Percentiles rank a stretch among this genome's conserved stretches.
These are phyloP conservation scores for Lamellibrachia satsuma DNA, from an alignment of 2,888 invertebrate species.

Conservation along the genomic window DNA sequence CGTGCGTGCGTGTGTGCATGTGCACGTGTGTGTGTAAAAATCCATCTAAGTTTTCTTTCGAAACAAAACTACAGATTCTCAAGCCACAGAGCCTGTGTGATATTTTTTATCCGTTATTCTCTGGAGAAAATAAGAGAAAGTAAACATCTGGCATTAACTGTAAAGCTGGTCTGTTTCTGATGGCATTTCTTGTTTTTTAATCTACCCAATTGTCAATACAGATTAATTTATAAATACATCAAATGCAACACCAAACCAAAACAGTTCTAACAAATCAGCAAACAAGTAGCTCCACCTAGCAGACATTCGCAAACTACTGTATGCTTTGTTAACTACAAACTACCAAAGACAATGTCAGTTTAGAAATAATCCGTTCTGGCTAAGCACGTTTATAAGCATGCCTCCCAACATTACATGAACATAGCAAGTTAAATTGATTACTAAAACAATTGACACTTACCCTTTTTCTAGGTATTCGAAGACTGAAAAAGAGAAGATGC, in stretches of 20 bases:
- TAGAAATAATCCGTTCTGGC: too few relatives aligned
- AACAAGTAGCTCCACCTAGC: too few relatives aligned
- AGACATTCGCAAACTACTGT: background rate
- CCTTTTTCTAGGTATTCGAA: conserved; percentile 94
- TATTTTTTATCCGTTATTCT: too few relatives aligned
- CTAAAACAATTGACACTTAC: conserved; percentile 67
- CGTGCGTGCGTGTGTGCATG: too few relatives aligned
- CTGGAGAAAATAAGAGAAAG: too few relatives aligned
- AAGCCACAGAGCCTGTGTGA: too few relatives aligned
- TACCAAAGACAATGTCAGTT: too few relatives aligned
- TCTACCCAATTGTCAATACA: background rate
- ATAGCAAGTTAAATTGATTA: background rate
- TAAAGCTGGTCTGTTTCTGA: too few relatives aligned
- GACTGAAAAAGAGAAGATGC: conserved; percentile 69
- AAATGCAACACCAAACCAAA: background rate
- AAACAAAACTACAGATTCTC: background rate
- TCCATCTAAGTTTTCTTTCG: background rate
- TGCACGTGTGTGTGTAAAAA: background rate
- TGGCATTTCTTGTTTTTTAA: background rate
- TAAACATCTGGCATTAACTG: too few relatives aligned
- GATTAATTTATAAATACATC: background rate
- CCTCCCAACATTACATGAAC: background rate
- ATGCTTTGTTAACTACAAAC: background rate
- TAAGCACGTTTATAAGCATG: too few relatives aligned
- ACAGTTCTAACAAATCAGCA: too few relatives aligned